A percentile compares a stretch with the other conserved stretches of the same genome.
Conservation (phyloP, 2,797 vertebrate species). For the Balearica regulorum region DNA sequence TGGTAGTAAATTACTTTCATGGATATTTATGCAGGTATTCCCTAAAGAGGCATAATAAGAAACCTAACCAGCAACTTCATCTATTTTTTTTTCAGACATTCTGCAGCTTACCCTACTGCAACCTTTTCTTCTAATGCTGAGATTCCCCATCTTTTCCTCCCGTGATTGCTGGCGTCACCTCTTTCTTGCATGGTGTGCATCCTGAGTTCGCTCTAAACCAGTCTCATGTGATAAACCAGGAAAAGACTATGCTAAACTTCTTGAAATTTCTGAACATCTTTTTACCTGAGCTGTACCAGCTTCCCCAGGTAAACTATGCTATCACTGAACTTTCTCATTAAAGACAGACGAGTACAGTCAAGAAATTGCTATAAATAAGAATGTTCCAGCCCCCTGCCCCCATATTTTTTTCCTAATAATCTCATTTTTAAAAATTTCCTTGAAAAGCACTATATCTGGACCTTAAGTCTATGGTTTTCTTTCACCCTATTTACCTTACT, state of each 20-base stretch:
- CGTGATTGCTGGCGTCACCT: neutral
- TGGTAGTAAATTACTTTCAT: neutral
- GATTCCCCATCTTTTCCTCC: neutral
- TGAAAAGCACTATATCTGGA: neutral
- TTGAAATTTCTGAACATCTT: neutral
- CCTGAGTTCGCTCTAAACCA: neutral
- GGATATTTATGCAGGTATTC: neutral
- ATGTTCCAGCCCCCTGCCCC: rapidly evolving
- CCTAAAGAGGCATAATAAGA: neutral
- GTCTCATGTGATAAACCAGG: neutral
- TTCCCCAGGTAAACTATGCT: neutral
- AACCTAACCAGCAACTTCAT: neutral
- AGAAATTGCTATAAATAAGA: neutral
- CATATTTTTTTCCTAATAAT: neutral
- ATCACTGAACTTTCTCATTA: neutral
- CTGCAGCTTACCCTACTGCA: neutral
- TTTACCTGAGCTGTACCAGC: neutral
- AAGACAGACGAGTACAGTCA: neutral
- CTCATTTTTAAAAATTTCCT: neutral
- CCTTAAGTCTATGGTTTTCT: neutral
- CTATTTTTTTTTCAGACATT: neutral
- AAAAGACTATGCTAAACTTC: neutral
- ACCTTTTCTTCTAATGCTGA: neutral
- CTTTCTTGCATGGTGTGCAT: neutral
- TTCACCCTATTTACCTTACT: neutral